Evolutionary conservation across 2,888 invertebrate species (phyloP).

Genomic region (Ectemnius lituratus): DNA sequence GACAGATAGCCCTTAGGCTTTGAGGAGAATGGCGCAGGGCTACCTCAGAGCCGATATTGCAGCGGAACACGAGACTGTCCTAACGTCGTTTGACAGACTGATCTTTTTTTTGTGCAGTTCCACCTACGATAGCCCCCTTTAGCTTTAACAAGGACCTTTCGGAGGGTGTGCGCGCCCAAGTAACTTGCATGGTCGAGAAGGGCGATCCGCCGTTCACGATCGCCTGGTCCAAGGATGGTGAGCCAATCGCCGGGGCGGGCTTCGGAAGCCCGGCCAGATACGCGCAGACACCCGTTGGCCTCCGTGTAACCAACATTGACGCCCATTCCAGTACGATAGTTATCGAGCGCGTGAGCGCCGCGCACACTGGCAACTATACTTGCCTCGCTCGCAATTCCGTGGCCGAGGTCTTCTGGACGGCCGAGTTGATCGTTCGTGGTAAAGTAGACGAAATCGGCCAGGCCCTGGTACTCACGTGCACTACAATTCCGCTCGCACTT

Average conservation of each 20-base stretch:
- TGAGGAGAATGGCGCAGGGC: not conserved
- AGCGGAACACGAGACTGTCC: slow-evolving; percentile 8
- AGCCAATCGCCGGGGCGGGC: slow-evolving; percentile 84
- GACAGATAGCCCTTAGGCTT: not conserved
- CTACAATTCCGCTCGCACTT: slow-evolving; percentile 25
- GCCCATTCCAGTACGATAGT: slow-evolving; percentile 92
- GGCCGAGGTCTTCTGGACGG: slow-evolving; percentile 79
- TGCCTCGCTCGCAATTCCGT: slow-evolving; percentile 94
- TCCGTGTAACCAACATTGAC: slow-evolving; percentile 80
- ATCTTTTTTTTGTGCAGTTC: slow-evolving; percentile 81
- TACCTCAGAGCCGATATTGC: too few relatives aligned
- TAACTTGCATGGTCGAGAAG: slow-evolving; percentile 93
- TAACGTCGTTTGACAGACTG: slow-evolving; percentile 34
- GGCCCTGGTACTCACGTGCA: slow-evolving; percentile 17
- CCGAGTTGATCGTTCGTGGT: slow-evolving; percentile 79
- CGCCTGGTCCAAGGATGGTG: slow-evolving; percentile 94
- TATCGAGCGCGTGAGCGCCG: slow-evolving; percentile 90
- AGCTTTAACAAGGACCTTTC: slow-evolving; percentile 82
- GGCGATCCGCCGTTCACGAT: slow-evolving; percentile 95
- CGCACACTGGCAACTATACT: slow-evolving; percentile 94
- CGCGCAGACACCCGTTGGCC: slow-evolving; percentile 65
- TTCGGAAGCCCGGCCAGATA: slow-evolving; percentile 55
- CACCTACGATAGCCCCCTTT: slow-evolving; percentile 93
- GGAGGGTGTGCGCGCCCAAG: slow-evolving; percentile 93
- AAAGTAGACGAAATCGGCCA: slow-evolving; percentile 61